Evolutionary conservation across 2,113 vertebrate genomes (phyloP), one percentile per base, ranked within the genome.

Genomic region (Zosterops pallidus): DNA sequence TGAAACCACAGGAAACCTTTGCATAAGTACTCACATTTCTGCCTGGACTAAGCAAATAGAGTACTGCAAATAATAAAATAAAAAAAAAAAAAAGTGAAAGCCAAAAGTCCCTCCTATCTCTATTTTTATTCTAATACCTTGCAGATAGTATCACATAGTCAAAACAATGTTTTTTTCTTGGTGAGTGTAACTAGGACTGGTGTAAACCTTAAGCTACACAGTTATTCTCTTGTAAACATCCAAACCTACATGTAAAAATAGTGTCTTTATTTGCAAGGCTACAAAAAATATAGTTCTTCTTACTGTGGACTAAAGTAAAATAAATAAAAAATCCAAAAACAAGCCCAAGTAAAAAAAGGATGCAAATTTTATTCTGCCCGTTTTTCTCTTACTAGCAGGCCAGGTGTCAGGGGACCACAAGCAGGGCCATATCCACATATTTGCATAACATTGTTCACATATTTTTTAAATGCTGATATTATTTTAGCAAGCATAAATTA

Each of bases 1-100:
- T 31, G 55, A 92, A 97, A 92, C 76, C 93, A 76, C 84, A 84
- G 67, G 83, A 90, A 94, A 75, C 35, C 78, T 89, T 86, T 96
- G 44, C 64, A 60, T 86, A 96, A 90, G 72, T 77, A 60, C 22
- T 60, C 60, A 29, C 52, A 29, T 49, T 90, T 90, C 56, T 83
- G 18, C 12, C 57, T 75, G 83, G 71, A 83, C 90, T 95, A 71
- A 86, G 37, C 11, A 83, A 96, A 93, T 12, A 80, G 23, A 93
- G 23, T 56, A 47, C 11, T 52, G 52, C 12, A 95, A 96, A 87
- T 29, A 26, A 83, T 44, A 56, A 52, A 68, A 21, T 23, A 47
- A 49, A 33, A 90, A 44, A 6, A 90, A 60, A 68, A 69, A 49
- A 64, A 22, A 31, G 23, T 5, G 1, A 57, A 92, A 92, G 7